phyloP scores from a whole-genome alignment of 2,888 invertebrate genomes.

The Chrysolina haemoptera region DNA sequence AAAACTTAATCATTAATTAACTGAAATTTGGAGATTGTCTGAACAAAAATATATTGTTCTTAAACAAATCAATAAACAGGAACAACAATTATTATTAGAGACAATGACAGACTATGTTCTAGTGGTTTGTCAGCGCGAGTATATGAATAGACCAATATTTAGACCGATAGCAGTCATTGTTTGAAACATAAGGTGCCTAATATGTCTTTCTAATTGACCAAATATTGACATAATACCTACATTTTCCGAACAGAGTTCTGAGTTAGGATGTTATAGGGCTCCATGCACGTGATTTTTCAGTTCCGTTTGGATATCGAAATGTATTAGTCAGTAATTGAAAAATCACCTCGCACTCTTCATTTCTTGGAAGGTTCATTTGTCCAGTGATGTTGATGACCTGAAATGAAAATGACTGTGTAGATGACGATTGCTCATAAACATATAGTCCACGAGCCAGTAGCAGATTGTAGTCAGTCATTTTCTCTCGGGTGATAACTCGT shows the following conservation, averaged over 20 bases:
- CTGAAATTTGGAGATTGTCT: neutral
- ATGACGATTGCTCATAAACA: neutral
- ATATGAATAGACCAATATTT: neutral
- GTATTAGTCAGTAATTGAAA: neutral
- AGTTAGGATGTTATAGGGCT: slow-evolving; percentile 20
- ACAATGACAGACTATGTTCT: neutral
- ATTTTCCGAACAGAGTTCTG: slow-evolving; percentile 31
- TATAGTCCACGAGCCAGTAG: no score
- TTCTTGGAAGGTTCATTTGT: slow-evolving; percentile 32
- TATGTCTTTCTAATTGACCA: slow-evolving; percentile 35
- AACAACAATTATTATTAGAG: neutral
- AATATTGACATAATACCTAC: slow-evolving; percentile 35
- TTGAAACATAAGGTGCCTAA: neutral
- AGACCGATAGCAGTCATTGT: slow-evolving; percentile 14
- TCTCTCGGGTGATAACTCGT: no score
- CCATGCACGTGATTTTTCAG: neutral
- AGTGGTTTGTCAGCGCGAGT: neutral
- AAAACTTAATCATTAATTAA: slow-evolving; percentile 23
- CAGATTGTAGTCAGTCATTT: no score
- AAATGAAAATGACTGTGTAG: slow-evolving; percentile 24
- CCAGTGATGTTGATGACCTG: slow-evolving; percentile 32
- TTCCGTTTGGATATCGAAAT: neutral
- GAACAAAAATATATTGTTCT: slow-evolving; percentile 10
- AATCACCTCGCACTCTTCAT: neutral
- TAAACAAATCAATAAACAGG: slow-evolving; percentile 1